Evolutionary conservation across 2,888 invertebrate genomes (phyloP).

Genomic region (Xanthorhoe designata): DNA sequence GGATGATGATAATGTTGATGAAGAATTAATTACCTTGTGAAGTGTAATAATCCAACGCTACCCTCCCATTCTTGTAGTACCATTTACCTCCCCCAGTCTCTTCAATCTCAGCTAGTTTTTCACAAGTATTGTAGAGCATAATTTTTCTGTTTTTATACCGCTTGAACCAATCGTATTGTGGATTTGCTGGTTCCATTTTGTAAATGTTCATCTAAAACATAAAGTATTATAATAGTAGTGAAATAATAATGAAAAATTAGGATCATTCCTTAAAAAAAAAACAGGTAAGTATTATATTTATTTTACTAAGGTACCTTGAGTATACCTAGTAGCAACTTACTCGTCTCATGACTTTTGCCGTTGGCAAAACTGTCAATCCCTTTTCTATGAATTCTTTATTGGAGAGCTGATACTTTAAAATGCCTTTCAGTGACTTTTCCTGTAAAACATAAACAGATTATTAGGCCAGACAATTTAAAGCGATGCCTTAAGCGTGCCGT

Average conservation of each 20-base stretch:
- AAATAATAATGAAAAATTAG: no score
- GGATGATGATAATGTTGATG: no score
- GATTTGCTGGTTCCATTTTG: constrained; percentile 58
- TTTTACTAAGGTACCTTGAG: no score
- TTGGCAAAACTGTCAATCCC: constrained; percentile 61
- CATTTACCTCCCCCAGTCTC: constrained; percentile 55
- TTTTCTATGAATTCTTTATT: constrained; percentile 57
- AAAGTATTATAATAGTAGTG: no score
- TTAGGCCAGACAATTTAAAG: no score
- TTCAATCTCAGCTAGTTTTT: constrained; percentile 57
- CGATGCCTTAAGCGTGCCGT: no score
- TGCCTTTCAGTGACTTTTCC: constrained; percentile 38
- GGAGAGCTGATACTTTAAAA: constrained; percentile 54
- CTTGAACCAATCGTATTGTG: constrained; percentile 60
- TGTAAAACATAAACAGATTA: constrained; percentile 10
- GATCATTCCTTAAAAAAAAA: no score
- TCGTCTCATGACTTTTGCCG: constrained; percentile 57
- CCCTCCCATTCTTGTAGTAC: constrained; percentile 63
- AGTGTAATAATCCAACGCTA: constrained; percentile 61
- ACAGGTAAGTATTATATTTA: neutral
- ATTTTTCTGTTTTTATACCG: constrained; percentile 44
- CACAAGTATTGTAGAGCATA: constrained; percentile 57
- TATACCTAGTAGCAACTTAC: constrained; percentile 49
- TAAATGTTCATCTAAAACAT: constrained; percentile 70
- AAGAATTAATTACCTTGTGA: constrained; percentile 46